These are phyloP conservation scores for Diprion similis DNA, from an alignment of 1,140 invertebrate genomes.

Conservation along the genomic window DNA sequence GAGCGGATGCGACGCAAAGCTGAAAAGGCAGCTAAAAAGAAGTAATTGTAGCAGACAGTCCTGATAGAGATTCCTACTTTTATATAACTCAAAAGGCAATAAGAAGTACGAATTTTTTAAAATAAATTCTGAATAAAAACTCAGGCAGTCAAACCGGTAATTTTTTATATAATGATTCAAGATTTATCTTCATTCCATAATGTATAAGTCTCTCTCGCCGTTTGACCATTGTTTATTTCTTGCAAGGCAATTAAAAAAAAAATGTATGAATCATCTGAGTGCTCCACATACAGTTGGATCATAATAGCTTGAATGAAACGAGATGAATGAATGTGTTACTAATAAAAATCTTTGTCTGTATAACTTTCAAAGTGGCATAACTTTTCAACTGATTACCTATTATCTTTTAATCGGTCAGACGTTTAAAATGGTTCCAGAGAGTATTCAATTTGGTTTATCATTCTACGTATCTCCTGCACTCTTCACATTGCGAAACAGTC, in stretches of 20 bases:
- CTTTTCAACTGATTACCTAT: too few relatives aligned
- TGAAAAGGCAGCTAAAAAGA: constrained; percentile 79
- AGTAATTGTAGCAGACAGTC: constrained; percentile 37
- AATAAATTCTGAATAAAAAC: not conserved
- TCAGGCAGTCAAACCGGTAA: constrained; percentile 2
- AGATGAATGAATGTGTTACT: not conserved
- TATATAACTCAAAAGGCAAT: not conserved
- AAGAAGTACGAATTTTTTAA: not conserved
- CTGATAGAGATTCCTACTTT: not conserved
- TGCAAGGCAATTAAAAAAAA: not conserved
- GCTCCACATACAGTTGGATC: not conserved
- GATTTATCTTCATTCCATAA: not conserved
- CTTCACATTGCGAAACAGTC: too few relatives aligned
- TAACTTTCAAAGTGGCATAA: not conserved
- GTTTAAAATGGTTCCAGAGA: too few relatives aligned
- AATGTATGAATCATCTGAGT: not conserved
- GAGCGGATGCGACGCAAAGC: constrained; percentile 81
- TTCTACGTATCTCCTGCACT: too few relatives aligned
- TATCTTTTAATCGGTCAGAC: too few relatives aligned
- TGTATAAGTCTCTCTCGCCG: not conserved
- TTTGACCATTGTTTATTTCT: not conserved
- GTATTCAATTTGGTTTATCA: too few relatives aligned
- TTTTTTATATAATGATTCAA: not conserved
- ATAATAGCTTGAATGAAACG: not conserved
- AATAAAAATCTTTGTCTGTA: not conserved